phyloP scores from a whole-genome alignment of 2,888 invertebrate species.

The Alitta virens region DNA sequence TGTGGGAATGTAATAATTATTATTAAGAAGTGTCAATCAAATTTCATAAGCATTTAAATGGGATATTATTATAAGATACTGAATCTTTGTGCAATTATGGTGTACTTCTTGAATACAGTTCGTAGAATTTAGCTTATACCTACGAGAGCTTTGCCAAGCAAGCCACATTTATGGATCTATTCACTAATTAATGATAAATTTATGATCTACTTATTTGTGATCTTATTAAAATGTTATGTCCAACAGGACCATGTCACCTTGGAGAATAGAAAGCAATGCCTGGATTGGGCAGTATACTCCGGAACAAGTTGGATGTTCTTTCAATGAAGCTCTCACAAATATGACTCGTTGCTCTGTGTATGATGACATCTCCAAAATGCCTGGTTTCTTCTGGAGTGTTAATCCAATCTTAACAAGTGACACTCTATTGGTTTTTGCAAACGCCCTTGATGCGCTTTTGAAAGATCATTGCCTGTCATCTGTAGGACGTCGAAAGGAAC shows the following conservation, averaged over 20 bases:
- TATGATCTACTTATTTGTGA: no score
- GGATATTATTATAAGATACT: no score
- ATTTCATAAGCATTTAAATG: no score
- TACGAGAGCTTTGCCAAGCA: no score
- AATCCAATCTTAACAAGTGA: conserved; percentile 25
- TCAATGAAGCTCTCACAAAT: neutral
- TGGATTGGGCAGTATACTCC: neutral
- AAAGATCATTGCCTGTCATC: conserved; percentile 28
- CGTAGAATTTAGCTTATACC: no score
- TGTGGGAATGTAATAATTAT: no score
- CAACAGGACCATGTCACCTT: neutral
- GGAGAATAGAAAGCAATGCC: neutral
- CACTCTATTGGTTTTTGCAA: conserved; percentile 35
- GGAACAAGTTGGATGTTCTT: neutral
- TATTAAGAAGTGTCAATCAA: no score
- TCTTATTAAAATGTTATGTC: neutral
- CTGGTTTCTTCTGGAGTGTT: neutral
- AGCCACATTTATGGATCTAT: no score
- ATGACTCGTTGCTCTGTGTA: neutral
- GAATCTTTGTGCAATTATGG: no score
- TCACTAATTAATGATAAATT: no score
- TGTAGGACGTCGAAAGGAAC: conserved; percentile 6
- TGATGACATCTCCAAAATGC: neutral
- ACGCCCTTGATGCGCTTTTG: conserved; percentile 32
- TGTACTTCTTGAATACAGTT: no score